These are phyloP conservation scores for Ciconia stormi DNA, from an alignment of 2,113 vertebrate genomes.

Conservation along the genomic window DNA sequence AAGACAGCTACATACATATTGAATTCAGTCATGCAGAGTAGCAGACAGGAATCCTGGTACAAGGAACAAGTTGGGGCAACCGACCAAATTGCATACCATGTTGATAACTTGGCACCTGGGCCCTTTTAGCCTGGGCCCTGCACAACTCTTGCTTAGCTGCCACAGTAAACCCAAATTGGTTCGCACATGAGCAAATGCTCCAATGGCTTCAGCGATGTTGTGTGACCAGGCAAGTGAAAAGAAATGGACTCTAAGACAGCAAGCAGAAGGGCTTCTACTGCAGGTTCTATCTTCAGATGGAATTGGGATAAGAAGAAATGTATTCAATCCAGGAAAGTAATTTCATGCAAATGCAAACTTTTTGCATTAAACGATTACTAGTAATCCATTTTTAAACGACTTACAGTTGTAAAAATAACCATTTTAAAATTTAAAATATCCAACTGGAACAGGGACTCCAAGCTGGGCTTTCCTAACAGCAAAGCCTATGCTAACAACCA, in stretches of 20 bases:
- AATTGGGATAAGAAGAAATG: neutral
- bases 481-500: neutral
- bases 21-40: neutral
- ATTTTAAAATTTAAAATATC: neutral
- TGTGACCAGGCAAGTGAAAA: neutral
- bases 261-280: neutral
- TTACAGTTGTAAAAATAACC: neutral
- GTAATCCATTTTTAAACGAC: neutral
- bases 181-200: neutral
- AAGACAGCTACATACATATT: neutral
- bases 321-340: neutral
- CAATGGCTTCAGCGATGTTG: neutral
- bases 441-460: neutral
- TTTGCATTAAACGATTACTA: neutral
- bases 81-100: accelerated
- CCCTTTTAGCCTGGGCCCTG: neutral
- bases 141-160: accelerated
- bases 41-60: neutral
- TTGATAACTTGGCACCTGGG: neutral
- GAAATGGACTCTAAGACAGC: neutral
- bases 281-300: neutral
- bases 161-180: neutral
- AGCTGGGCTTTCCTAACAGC: neutral
- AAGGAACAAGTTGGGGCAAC: accelerated
- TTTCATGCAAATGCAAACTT: neutral